Percentiles rank a stretch among this genome's conserved stretches.
Evolutionary conservation across 2,113 vertebrate genomes (phyloP).

Genomic region (Trinectes maculatus): DNA sequence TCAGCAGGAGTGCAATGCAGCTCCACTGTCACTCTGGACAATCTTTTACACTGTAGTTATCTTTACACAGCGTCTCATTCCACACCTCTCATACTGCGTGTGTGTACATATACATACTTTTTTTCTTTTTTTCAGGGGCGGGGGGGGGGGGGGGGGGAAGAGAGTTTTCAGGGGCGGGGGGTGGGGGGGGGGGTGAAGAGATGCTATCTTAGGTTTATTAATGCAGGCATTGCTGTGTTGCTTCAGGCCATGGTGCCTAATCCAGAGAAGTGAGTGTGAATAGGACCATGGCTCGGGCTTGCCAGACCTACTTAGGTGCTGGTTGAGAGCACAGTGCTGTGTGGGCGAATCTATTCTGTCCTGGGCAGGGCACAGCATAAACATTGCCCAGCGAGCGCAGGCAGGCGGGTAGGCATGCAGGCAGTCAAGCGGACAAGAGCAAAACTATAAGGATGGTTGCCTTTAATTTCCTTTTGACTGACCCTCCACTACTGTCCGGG

Average conservation of each 20-base stretch:
- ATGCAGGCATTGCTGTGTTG: conserved; percentile 62
- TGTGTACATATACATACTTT: too few species aligned
- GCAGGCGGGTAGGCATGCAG: conserved; percentile 50
- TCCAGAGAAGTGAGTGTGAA: conserved; percentile 76
- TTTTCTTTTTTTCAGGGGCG: too few species aligned
- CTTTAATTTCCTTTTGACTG: conserved; percentile 76
- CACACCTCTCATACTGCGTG: too few species aligned
- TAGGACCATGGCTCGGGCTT: conserved; percentile 70
- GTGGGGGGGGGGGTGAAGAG: conserved; percentile 53
- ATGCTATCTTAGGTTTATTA: conserved; percentile 71
- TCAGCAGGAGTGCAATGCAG: not conserved
- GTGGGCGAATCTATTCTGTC: conserved; percentile 82
- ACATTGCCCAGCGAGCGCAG: conserved; percentile 75
- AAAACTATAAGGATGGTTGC: conserved; percentile 73
- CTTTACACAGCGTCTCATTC: conserved; percentile 1
- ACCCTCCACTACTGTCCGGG: conserved; percentile 61
- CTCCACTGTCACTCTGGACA: conserved; percentile 23
- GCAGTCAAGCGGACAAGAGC: conserved; percentile 73
- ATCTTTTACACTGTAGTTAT: conserved; percentile 18
- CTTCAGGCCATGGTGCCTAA: conserved; percentile 63
- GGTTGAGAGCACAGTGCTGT: conserved; percentile 81
- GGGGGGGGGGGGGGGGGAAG: too few species aligned
- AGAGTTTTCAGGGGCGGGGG: too few species aligned
- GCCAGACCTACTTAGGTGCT: conserved; percentile 79
- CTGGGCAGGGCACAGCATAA: conserved; percentile 77